phyloP scores from a whole-genome alignment of 2,113 vertebrate genomes.

The Pantherophis guttatus region DNA sequence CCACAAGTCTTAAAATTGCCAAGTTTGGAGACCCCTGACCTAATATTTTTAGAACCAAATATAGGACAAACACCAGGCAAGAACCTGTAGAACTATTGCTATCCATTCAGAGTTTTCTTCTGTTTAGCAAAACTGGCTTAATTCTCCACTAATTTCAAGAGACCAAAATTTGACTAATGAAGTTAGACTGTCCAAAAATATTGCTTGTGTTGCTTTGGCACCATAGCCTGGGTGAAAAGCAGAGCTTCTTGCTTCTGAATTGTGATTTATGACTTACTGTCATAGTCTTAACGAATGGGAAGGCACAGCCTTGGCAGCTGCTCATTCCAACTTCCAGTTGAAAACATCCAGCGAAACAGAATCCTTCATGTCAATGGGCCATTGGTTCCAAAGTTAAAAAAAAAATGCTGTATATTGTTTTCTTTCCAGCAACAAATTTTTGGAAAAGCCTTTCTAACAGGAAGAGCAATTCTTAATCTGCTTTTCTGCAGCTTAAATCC shows the following conservation, averaged over 20 bases:
- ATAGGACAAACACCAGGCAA: not conserved
- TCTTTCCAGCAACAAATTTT: not conserved
- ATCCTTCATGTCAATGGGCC: not conserved
- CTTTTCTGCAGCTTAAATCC: not conserved
- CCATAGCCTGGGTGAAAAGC: not conserved
- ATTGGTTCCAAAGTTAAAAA: not conserved
- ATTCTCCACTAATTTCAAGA: not conserved
- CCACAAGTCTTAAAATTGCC: too few relatives aligned
- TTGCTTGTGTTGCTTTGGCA: not conserved
- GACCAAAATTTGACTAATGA: not conserved
- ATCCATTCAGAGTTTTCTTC: not conserved
- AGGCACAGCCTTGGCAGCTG: not conserved
- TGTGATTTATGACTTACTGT: not conserved
- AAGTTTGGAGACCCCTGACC: too few relatives aligned
- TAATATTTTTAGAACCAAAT: not conserved
- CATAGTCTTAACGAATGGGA: not conserved
- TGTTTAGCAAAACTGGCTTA: not conserved
- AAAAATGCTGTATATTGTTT: not conserved
- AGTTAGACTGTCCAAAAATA: not conserved
- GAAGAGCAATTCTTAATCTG: not conserved
- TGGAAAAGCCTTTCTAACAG: not conserved
- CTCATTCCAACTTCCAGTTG: not conserved
- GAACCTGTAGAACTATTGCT: not conserved
- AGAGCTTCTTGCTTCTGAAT: not conserved
- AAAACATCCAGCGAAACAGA: not conserved